A percentile compares a stretch with the other conserved stretches of the same genome.
Conservation (phyloP, 2,797 vertebrate species). For the Galaxias olidus region DNA sequence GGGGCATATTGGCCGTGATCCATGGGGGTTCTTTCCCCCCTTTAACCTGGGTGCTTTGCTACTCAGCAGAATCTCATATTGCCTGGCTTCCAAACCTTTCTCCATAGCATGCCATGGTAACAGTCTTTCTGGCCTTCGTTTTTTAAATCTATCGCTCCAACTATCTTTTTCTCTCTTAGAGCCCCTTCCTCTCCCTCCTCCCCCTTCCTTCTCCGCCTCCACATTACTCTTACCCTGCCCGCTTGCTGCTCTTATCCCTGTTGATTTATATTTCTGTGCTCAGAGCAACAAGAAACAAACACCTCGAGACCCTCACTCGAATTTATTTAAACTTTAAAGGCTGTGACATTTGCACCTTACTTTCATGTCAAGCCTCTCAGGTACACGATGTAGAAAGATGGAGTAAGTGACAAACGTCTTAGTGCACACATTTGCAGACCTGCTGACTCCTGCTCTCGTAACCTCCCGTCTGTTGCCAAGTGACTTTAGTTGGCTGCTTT, state of each 20-base stretch:
- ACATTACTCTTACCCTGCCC: slow-evolving; percentile 73
- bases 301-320: slow-evolving; percentile 58
- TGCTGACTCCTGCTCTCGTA: slow-evolving; percentile 75
- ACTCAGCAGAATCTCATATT: slow-evolving; percentile 86
- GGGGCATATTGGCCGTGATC: slow-evolving; percentile 81
- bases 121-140: slow-evolving; percentile 83
- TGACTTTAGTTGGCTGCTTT: slow-evolving; percentile 73
- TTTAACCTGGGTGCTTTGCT: slow-evolving; percentile 86
- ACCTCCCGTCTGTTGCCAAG: slow-evolving; percentile 73
- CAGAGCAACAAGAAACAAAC: slow-evolving; percentile 64
- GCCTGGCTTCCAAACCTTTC: slow-evolving; percentile 92
- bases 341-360: slow-evolving; percentile 73
- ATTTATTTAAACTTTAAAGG: slow-evolving; percentile 60
- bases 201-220: not conserved
- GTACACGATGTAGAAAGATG: slow-evolving; percentile 61
- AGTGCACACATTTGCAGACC: slow-evolving; percentile 66
- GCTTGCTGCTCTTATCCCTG: slow-evolving; percentile 84
- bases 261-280: slow-evolving; percentile 74
- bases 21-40: slow-evolving; percentile 78
- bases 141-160: slow-evolving; percentile 84
- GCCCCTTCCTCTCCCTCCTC: slow-evolving; percentile 44
- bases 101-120: slow-evolving; percentile 97
- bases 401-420: slow-evolving; percentile 59
- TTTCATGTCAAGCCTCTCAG: slow-evolving; percentile 68
- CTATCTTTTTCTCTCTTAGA: slow-evolving; percentile 72